Conservation (phyloP, 2,888 invertebrate genomes). For the Alloplasta piceator region DNA sequence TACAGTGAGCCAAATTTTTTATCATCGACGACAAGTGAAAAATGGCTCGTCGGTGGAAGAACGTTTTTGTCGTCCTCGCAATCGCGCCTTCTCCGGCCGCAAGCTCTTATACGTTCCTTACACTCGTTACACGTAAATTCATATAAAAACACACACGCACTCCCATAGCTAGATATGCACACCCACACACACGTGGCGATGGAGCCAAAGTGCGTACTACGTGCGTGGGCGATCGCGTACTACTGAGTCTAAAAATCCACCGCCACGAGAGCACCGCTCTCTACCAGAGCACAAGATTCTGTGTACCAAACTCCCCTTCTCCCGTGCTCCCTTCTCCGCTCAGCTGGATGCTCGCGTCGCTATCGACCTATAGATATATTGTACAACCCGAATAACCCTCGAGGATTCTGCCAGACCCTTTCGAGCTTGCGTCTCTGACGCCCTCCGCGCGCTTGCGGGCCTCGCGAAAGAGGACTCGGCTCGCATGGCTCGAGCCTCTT, state of each 20-base stretch:
- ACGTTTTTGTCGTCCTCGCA: conserved; percentile 83
- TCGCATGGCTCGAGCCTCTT: conserved; percentile 34
- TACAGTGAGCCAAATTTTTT: too few relatives aligned
- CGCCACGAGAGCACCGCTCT: conserved; percentile 76
- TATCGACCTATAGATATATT: conserved; percentile 3
- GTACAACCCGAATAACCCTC: conserved; percentile 23
- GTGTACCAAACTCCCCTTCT: conserved; percentile 66
- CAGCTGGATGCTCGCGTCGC: conserved; percentile 51
- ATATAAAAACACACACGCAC: conserved; percentile 35
- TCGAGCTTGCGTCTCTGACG: conserved; percentile 59
- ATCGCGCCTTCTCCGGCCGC: conserved; percentile 83
- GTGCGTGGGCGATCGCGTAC: conserved; percentile 84
- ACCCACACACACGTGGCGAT: conserved; percentile 76
- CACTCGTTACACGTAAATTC: not conserved
- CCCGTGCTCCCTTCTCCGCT: conserved; percentile 33
- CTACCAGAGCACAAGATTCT: conserved; percentile 79
- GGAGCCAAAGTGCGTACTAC: conserved; percentile 84
- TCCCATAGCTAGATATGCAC: conserved; percentile 79
- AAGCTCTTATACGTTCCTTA: not conserved
- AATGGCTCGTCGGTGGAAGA: too few relatives aligned
- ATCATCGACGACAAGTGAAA: too few relatives aligned
- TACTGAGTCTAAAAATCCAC: conserved; percentile 78
- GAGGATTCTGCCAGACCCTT: conserved; percentile 53
- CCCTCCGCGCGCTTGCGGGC: conserved; percentile 41
- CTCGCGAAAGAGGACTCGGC: conserved; percentile 26